A percentile compares a stretch with the other conserved stretches of the same genome.
Conservation (phyloP, 1,140 invertebrate genomes). For the Trichogramma pretiosum region DNA sequence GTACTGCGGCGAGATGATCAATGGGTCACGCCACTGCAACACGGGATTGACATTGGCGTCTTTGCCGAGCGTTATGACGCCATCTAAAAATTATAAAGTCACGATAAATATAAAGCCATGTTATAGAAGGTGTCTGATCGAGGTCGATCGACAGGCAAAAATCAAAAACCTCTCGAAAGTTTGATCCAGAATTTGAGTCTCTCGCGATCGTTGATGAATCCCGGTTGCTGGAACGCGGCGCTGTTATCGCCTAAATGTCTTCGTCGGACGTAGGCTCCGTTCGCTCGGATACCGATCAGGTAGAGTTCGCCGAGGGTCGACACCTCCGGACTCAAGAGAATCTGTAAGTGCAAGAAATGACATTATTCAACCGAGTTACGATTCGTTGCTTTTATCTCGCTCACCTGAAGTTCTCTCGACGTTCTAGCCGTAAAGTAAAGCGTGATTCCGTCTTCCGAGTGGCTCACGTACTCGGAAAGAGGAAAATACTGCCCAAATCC, state of each 20-base stretch:
- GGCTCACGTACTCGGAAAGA: constrained; percentile 4
- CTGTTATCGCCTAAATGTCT: constrained; percentile 10
- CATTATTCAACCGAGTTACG: neutral
- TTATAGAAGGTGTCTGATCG: too few species aligned
- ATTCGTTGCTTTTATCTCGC: neutral
- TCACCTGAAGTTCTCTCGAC: constrained; percentile 11
- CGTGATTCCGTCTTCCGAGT: constrained; percentile 14
- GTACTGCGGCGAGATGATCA: constrained; percentile 9
- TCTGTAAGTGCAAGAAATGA: constrained; percentile 5
- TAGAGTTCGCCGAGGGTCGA: constrained; percentile 11
- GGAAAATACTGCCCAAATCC: neutral
- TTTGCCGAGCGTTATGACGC: constrained; percentile 8
- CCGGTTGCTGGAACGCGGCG: constrained; percentile 3
- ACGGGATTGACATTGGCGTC: neutral
- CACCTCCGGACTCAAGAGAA: constrained; percentile 7
- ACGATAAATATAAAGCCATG: neutral
- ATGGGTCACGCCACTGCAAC: constrained; percentile 15
- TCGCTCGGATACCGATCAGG: constrained; percentile 6
- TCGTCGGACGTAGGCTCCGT: constrained; percentile 7
- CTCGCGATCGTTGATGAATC: constrained; percentile 8
- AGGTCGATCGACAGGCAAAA: neutral
- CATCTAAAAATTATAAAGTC: constrained; percentile 5
- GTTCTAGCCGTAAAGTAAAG: constrained; percentile 12
- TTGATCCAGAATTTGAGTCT: constrained; percentile 12
- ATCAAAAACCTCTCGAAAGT: constrained; percentile 7